Evolutionary conservation across 1,140 invertebrate species (phyloP).

Genomic region (Metopolophium dirhodum): DNA sequence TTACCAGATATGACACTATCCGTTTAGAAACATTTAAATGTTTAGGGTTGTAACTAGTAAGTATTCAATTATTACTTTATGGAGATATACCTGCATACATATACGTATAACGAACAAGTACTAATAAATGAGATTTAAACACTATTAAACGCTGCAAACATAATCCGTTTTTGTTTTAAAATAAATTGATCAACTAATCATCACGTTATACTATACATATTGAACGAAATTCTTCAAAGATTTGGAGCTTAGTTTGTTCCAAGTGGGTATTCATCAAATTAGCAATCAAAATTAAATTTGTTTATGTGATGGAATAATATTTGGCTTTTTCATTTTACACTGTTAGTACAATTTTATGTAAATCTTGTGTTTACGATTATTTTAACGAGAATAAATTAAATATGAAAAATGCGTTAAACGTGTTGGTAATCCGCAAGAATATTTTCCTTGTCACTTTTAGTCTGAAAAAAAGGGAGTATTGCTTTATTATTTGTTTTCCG

Average conservation of each 20-base stretch:
- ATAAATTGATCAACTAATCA: not conserved
- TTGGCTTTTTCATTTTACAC: not conserved
- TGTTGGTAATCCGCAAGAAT: not conserved
- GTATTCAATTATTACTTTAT: not conserved
- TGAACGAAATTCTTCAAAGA: not conserved
- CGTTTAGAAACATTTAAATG: too few relatives aligned
- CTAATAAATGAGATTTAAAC: not conserved
- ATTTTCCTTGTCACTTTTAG: not conserved
- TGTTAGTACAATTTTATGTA: not conserved
- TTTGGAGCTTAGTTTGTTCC: not conserved
- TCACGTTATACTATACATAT: not conserved
- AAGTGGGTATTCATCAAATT: not conserved
- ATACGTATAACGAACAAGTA: not conserved
- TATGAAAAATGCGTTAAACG: not conserved
- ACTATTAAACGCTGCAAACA: not conserved
- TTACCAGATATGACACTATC: not conserved
- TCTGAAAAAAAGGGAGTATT: not conserved
- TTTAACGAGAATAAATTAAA: slow-evolving; percentile 12
- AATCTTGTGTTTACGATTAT: not conserved
- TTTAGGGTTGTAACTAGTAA: not conserved
- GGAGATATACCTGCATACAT: not conserved
- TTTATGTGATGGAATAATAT: not conserved
- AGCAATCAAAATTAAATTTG: not conserved
- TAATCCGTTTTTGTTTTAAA: not conserved
- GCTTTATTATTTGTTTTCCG: not conserved